Evolutionary conservation across 2,113 vertebrate species (phyloP), one percentile per base, ranked within the genome.

Genomic region (Hippocampus barbouri): DNA sequence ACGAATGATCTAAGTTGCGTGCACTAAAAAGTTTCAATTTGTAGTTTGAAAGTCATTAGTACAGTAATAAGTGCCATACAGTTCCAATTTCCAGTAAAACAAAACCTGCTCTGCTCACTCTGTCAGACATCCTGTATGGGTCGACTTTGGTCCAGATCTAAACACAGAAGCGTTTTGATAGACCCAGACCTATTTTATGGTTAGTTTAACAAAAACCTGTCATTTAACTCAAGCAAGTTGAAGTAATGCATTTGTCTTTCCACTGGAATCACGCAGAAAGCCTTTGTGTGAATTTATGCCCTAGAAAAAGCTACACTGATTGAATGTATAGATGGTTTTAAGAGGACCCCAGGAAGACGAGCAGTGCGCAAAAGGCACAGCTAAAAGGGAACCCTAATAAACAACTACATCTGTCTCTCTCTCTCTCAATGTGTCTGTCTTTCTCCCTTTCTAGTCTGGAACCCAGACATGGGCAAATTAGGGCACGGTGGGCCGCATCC

Each of bases 1-100:
- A 43, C 20, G 34, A 20, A 64, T n/a, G 10, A n/a, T 25, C 25
- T 23, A 59, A n/a, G 65, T 71, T 23, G 65, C 73, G 84, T 86
- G 79, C 78, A 75, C 49, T 68, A 30, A 49, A 64, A 9, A 5
- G 30, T 54, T 43, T 61, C 51, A 64, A 66, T 25, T 25, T 25
- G 69, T 49, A 3, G 8, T 30, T 71, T 76, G 34, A 56, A 47
- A 20, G 34, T 23, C 25, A 62, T 23, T 30, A 65, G 12, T 27
- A 12, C 27, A 57, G 8, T 5, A 41, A 27, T 14, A 41, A 61
- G 15, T 34, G 4, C 47, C 71, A 82, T 80, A 72, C 79, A 75
- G 16, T 21, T 69, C 49, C 59, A 20, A 40, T 77, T 78, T 70
- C 40, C 63, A 30, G 15, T 68, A 14, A 40, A 53, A 45, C 5